A percentile compares a stretch with the other conserved stretches of the same genome.
Evolutionary conservation across 2,113 vertebrate species (phyloP).

Genomic region (Ptilorrhoa leucosticta): DNA sequence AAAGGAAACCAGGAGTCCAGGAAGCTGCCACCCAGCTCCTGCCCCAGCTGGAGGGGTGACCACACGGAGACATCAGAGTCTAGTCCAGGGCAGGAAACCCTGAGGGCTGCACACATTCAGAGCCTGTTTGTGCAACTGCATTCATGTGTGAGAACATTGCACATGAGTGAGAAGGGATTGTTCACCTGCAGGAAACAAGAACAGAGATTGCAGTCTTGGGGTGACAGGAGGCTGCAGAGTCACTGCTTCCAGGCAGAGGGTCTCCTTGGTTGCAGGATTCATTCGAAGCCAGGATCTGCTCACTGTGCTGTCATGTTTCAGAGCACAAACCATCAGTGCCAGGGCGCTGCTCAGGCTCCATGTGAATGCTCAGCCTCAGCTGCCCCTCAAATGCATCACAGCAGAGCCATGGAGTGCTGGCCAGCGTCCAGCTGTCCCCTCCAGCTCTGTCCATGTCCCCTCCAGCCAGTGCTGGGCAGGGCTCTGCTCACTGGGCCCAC

Average conservation of each 20-base stretch:
- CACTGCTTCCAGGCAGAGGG: neutral
- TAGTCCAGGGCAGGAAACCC: neutral
- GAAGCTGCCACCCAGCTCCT: neutral
- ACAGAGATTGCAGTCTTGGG: neutral
- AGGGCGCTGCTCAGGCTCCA: neutral
- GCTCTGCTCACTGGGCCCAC: neutral
- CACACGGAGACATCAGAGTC: neutral
- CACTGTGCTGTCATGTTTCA: rapidly evolving
- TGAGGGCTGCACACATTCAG: neutral
- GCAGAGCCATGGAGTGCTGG: rapidly evolving
- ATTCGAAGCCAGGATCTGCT: neutral
- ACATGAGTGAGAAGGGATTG: neutral
- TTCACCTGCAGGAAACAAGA: neutral
- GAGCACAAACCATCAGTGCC: neutral
- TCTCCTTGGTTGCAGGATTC: neutral
- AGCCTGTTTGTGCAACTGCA: neutral
- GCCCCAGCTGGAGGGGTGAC: neutral
- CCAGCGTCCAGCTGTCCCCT: neutral
- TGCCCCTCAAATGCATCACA: rapidly evolving
- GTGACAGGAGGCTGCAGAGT: neutral
- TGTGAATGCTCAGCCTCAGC: neutral
- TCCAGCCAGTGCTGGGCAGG: neutral
- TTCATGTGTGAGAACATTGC: neutral
- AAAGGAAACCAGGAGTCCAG: neutral
- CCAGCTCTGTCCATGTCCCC: rapidly evolving